phyloP scores from a whole-genome alignment of 2,888 invertebrate species.

The Drosophila putrida region DNA sequence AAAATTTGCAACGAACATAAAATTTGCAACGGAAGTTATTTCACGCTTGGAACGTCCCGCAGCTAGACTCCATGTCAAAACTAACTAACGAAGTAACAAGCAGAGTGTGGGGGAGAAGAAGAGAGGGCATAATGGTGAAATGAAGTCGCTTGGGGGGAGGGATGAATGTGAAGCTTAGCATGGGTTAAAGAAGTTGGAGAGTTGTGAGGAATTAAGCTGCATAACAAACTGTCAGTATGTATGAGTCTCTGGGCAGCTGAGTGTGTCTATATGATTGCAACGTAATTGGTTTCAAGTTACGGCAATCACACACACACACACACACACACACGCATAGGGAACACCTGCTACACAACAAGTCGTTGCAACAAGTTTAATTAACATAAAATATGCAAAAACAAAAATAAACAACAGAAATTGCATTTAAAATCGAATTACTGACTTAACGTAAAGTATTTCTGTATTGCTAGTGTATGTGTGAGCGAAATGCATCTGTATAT shows the following conservation, averaged over 20 bases:
- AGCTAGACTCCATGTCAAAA: conserved; percentile 61
- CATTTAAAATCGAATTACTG: conserved; percentile 64
- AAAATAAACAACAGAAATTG: conserved; percentile 41
- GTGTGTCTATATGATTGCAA: conserved; percentile 32
- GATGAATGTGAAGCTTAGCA: neutral
- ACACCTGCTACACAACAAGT: conserved; percentile 44
- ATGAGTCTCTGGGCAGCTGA: conserved; percentile 21
- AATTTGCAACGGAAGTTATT: conserved; percentile 83
- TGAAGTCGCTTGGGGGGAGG: neutral
- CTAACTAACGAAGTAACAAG: conserved; percentile 75
- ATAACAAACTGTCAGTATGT: conserved; percentile 64
- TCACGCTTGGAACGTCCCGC: conserved; percentile 74
- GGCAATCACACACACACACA: conserved; percentile 17
- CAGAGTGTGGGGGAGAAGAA: conserved; percentile 11
- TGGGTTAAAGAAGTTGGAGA: conserved; percentile 25
- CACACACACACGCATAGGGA: conserved; percentile 8
- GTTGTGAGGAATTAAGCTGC: conserved; percentile 69
- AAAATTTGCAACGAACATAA: conserved; percentile 78
- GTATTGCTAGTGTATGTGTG: neutral
- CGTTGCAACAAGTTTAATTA: conserved; percentile 78
- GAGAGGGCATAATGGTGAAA: neutral
- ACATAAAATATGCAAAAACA: conserved; percentile 70
- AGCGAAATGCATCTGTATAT: neutral
- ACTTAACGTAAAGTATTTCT: neutral
- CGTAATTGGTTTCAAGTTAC: conserved; percentile 76